Evolutionary conservation across 2,888 invertebrate species (phyloP).

Genomic region (Muschampia plurimacula): DNA sequence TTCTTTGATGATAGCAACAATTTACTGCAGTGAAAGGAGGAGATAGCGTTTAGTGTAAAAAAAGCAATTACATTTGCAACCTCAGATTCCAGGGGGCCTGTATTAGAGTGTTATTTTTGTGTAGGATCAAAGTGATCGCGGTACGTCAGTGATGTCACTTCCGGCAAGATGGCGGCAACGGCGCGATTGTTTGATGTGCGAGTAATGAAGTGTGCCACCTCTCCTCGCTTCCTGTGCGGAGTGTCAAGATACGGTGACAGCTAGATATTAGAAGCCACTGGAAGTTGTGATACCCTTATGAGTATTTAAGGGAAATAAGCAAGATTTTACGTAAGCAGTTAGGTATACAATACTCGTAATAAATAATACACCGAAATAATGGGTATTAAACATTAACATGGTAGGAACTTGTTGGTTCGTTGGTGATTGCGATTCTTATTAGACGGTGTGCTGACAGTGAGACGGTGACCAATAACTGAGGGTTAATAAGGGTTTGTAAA

Average conservation of each 20-base stretch:
- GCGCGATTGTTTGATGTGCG: constrained; percentile 84
- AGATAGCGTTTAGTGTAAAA: constrained; percentile 29
- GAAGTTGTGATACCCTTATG: not conserved
- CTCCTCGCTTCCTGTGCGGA: constrained; percentile 75
- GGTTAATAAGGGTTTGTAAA: too few species aligned
- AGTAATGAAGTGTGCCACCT: constrained; percentile 85
- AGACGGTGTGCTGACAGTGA: too few species aligned
- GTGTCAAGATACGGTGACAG: constrained; percentile 76
- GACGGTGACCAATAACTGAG: too few species aligned
- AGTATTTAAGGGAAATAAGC: not conserved
- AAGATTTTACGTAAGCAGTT: not conserved
- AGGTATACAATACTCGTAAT: not conserved
- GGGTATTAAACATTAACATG: too few species aligned
- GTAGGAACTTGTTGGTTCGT: too few species aligned
- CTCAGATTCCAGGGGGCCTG: constrained; percentile 46
- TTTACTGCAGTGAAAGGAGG: constrained; percentile 11
- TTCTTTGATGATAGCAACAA: constrained; percentile 24
- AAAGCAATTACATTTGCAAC: constrained; percentile 64
- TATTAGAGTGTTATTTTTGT: constrained; percentile 73
- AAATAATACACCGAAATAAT: not conserved
- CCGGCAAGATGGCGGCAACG: constrained; percentile 82
- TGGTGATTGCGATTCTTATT: too few species aligned
- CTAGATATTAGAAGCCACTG: constrained; percentile 61
- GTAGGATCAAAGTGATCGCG: constrained; percentile 79
- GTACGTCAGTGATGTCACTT: constrained; percentile 71